Base-by-base conservation (phyloP, 2,888 invertebrate species). In the Eretmocerus hayati region DNA sequence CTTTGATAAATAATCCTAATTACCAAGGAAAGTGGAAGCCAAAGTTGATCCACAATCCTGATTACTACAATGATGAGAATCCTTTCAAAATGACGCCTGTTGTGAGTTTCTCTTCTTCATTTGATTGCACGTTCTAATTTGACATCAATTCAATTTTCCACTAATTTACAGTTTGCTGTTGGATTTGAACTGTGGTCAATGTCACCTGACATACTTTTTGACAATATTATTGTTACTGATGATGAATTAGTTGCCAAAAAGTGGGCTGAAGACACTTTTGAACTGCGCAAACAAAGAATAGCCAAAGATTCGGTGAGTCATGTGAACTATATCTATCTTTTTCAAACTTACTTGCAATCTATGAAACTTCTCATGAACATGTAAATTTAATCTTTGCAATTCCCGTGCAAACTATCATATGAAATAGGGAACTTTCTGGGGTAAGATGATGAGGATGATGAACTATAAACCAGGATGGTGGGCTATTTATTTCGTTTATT, bases 111-210 rank as follows among this genome's bases (percentile, higher is more conserved):
- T 39, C 22, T 26, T 31, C 13, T 44, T 51, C 40, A 48, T 11
- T 19, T 8, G 31, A 16, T 18, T 16, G 33, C 32, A 8, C 26
- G 20, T 19, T 23, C 23, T 21, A 32, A 20, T 37, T 23, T 32
- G 3, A 6, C 26, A 26, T 11, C 26, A 26, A 6, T 26, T 9
- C 11, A 6, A 26, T 9, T 26, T 11, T 9, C 11, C 11, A 9
- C 11, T 11, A 26, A 57, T 60, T 69, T 71, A 18, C 66, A 94
- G 94, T 79, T 81, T 65, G 94, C 96, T 18, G 77, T 99, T 46
- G 99, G 97, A 16, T 84, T 99, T 69, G 99, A 99, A 72, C 75
- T 99, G 55, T 99, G 99, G 99, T 94, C 97, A 5, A 97, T 99
- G 93, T 91, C 93, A 0, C 87, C 90, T 53, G 81, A 84, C 62